Evolutionary conservation across 64 coral and sea anemone species (phyloP), one percentile per base, ranked within the genome.

Genomic region (Hydrozoanthus tunicans): DNA sequence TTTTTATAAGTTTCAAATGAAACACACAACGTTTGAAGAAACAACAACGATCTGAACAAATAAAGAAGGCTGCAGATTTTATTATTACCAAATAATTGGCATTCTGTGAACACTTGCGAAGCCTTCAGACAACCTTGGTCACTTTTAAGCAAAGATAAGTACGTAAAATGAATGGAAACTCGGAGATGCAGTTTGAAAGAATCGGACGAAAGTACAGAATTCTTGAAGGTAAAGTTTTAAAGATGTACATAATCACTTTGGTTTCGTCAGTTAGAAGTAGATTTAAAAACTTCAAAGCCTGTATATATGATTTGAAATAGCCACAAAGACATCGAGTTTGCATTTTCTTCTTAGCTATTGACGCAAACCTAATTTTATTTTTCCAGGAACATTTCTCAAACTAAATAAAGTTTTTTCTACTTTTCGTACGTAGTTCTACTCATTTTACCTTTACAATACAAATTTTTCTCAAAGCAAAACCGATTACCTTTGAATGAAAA

Each of bases 41-140:
- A 75, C 54, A 75, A 58, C 69, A 75, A 58, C 69, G 69, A 57
- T 73, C 84, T 88, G 84, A 88, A 88, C 69, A 88, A 88, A 88
- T 25, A 88, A 69, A 60, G 54, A 88, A 88, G 25, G 84, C 56
- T 73, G 84, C 66, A 88, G 74, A 88, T 74, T 88, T 88, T 73
- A 56, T 88, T 88, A 88, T 88, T 73, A 69, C 70, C 67, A 74
- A 88, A 88, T 88, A 88, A 88, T 73, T 73, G 84, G 54, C 24
- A 58, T 61, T 88, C 83, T 12, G 20, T 74, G 55, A 71, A 88
- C n/a, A 73, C 55, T 20, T 0, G 5, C 51, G 25, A 71, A 74
- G 74, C 83, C 15, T 60, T 13, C 59, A 58, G 60, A 55, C 3
- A 72, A 57, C 4, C 13, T 27, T 24, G 20, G 54, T 24, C 58